Base-by-base conservation (phyloP, 2,888 invertebrate genomes). In the Megamerina dolium region DNA sequence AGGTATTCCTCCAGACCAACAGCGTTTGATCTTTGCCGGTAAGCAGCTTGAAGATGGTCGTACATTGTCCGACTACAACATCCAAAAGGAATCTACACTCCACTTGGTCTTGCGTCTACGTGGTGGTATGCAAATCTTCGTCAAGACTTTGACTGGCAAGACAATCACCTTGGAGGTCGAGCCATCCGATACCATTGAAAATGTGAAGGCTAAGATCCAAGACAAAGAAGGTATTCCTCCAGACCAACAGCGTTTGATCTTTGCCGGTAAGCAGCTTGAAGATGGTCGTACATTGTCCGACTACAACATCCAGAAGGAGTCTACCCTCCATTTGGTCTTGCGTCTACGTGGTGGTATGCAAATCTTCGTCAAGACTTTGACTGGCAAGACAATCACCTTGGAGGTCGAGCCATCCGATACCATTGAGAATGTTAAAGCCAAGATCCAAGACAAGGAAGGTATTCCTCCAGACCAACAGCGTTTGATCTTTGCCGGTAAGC, bases 1-100 rank as follows among this genome's bases (percentile, higher is more conserved):
- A 45, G 63, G 63, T 8, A 63, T 61, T 39, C 63, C 63, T 5
- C 63, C 63, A 60, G 63, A 63, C 33, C 63, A 64, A 42, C 63
- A 64, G 30, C 61, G 63, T 57, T 54, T 62, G 46, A 64, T 62
- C 21, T 63, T 64, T 23, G 62, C 64, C 17, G 64, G 63, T 5
- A 64, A 64, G 42, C 64, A 64, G 18, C 40, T 64, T 35, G 63
- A 63, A 31, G 63, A 63, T 20, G 64, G 64, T 5, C 64, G 64
- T 3, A 64, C 64, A 0, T 37, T 64, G 35, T 63, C 63, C 18
- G 63, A 64, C 33, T 64, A 64, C 43, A 63, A 64, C 43, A 64
- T 63, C 36, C 64, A 64, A 35, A 64, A 63, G 47, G 63, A 61
- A 36, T 64, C 62, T 0, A 62, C 63, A 1, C 48, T 64, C 0